phyloP scores from a whole-genome alignment of 2,797 vertebrate genomes.

The Limnodromus scolopaceus region DNA sequence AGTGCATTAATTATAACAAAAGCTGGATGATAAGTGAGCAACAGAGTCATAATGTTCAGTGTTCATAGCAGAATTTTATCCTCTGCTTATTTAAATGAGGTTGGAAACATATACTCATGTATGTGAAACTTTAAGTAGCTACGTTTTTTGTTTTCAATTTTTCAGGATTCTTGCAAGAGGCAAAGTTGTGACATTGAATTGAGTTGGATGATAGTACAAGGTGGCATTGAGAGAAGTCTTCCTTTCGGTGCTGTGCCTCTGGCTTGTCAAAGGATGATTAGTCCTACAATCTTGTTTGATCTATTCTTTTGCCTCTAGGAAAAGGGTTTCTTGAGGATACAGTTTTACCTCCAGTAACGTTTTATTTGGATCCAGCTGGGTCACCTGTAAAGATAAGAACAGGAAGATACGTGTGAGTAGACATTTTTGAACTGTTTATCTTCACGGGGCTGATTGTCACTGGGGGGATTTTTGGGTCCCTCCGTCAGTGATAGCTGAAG shows the following conservation, averaged over 20 bases:
- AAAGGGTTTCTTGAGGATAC: slow-evolving; percentile 99
- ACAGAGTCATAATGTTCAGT: slow-evolving; percentile 65
- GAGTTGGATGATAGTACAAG: slow-evolving; percentile 71
- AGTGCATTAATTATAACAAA: slow-evolving; percentile 76
- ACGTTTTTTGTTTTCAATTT: slow-evolving; percentile 75
- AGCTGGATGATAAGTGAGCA: slow-evolving; percentile 72
- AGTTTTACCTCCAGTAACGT: slow-evolving; percentile 96
- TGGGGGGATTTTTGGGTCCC: neutral
- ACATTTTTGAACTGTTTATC: neutral
- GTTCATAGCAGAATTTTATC: slow-evolving; percentile 72
- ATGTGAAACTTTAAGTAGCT: slow-evolving; percentile 79
- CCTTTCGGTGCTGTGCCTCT: slow-evolving; percentile 69
- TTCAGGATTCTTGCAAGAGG: slow-evolving; percentile 88
- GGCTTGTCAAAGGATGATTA: slow-evolving; percentile 69
- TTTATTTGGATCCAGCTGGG: slow-evolving; percentile 92
- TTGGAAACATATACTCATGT: slow-evolving; percentile 78
- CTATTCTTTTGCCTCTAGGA: slow-evolving; percentile 98
- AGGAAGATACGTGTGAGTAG: neutral
- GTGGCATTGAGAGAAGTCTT: slow-evolving; percentile 70
- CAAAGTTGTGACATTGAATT: slow-evolving; percentile 81
- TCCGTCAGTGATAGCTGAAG: neutral
- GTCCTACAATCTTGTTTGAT: slow-evolving; percentile 66
- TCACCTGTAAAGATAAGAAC: slow-evolving; percentile 86
- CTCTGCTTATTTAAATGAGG: slow-evolving; percentile 72
- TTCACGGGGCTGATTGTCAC: neutral